phyloP scores from a whole-genome alignment of 92 coral and sea anemone species.

The Montipora capitata region DNA sequence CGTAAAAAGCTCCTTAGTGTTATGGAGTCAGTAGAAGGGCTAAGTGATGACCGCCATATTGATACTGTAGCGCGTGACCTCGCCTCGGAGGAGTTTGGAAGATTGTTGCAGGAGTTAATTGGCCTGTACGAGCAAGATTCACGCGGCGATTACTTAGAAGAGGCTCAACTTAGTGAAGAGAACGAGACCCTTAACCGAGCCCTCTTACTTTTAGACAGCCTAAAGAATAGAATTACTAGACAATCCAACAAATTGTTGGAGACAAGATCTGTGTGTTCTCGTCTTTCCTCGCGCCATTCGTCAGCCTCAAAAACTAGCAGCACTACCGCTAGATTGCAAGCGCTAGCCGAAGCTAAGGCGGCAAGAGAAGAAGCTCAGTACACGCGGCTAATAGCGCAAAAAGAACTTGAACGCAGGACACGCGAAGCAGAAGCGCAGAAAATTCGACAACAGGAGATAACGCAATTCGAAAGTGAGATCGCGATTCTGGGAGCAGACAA shows the following conservation, averaged over 20 bases:
- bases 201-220: no score
- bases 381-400: slow-evolving; percentile 57
- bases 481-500: slow-evolving; percentile 68
- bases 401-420: slow-evolving; percentile 50
- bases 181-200: no score
- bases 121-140: no score
- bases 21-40: no score
- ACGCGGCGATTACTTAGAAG: no score
- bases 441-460: slow-evolving; percentile 51
- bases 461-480: slow-evolving; percentile 56
- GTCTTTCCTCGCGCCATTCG: slow-evolving; percentile 17
- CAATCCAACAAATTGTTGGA: no score
- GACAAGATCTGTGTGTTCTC: no score
- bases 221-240: no score
- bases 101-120: no score
- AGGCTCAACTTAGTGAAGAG: no score
- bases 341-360: slow-evolving; percentile 63
- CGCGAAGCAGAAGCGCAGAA: slow-evolving; percentile 65
- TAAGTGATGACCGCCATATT: slow-evolving; percentile 4
- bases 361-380: slow-evolving; percentile 55
- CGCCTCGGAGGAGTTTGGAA: slow-evolving; percentile 14
- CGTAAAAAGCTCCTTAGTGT: no score
- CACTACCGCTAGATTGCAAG: slow-evolving; percentile 34
- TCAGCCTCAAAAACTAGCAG: slow-evolving; percentile 23
- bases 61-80: neutral